Conservation (phyloP, 1,140 invertebrate species). For the Adelges cooleyi region DNA sequence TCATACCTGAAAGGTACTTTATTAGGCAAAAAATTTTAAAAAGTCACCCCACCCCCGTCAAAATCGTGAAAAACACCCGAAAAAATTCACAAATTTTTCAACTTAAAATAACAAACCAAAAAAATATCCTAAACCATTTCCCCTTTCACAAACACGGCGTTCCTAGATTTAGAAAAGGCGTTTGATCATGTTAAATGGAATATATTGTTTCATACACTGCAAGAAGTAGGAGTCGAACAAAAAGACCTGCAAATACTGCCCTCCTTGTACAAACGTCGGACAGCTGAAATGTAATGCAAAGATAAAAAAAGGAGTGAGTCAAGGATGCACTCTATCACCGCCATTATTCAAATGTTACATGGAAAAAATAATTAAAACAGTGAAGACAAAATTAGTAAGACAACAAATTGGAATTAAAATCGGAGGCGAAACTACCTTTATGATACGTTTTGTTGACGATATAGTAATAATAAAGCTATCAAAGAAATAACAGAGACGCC, state of each 20-base stretch:
- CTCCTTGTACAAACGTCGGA: too few relatives aligned
- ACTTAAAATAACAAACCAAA: too few relatives aligned
- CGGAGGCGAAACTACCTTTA: neutral
- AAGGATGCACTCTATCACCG: conserved; percentile 1
- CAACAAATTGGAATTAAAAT: neutral
- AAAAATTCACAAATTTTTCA: too few relatives aligned
- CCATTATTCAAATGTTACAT: neutral
- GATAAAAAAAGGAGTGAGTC: neutral
- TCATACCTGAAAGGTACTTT: too few relatives aligned
- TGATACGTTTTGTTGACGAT: conserved; percentile 3
- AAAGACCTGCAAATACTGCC: conserved; percentile 21
- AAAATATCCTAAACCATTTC: too few relatives aligned
- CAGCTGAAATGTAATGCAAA: neutral
- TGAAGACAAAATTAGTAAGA: neutral
- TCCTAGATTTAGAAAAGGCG: conserved; percentile 19
- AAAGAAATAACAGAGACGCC: conserved; percentile 1
- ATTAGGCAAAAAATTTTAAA: too few relatives aligned
- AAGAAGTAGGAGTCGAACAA: conserved; percentile 15
- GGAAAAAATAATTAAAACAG: neutral
- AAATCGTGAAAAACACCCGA: too few relatives aligned
- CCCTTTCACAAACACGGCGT: conserved; percentile 16
- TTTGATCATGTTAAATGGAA: conserved; percentile 25
- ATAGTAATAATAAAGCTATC: neutral
- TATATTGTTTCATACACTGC: conserved; percentile 23
- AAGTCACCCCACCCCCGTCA: too few relatives aligned